These are phyloP conservation scores for Gymnodraco acuticeps DNA, from an alignment of 2,797 vertebrate genomes.

Conservation along the genomic window DNA sequence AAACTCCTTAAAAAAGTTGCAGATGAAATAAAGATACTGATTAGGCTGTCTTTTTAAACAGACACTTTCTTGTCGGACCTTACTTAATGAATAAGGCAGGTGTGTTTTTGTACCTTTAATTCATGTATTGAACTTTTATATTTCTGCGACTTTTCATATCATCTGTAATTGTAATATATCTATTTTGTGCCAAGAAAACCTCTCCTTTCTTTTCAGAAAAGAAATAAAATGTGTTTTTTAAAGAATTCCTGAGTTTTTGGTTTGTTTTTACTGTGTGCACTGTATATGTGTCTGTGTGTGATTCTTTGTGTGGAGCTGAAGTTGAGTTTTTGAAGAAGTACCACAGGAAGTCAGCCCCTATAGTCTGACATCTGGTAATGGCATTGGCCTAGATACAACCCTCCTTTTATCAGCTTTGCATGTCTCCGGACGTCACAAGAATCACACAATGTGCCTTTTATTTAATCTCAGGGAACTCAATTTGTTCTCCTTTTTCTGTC, in stretches of 20 bases:
- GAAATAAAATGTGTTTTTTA: constrained; percentile 71
- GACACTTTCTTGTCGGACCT: constrained; percentile 31
- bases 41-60: constrained; percentile 28
- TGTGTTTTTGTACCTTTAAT: constrained; percentile 52
- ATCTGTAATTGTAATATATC: constrained; percentile 67
- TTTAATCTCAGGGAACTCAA: constrained; percentile 38
- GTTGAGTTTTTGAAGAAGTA: constrained; percentile 41
- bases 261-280: constrained; percentile 15
- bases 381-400: constrained; percentile 74
- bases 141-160: constrained; percentile 49
- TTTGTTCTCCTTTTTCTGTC: constrained; percentile 37
- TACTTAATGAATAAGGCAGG: constrained; percentile 26
- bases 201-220: constrained; percentile 69
- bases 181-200: constrained; percentile 63
- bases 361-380: constrained; percentile 80
- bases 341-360: constrained; percentile 71
- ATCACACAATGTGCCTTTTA: constrained; percentile 56
- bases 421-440: constrained; percentile 27
- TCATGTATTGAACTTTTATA: constrained; percentile 58
- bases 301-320: constrained; percentile 6
- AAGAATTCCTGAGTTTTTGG: constrained; percentile 20
- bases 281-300: constrained; percentile 30
- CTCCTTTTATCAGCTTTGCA: constrained; percentile 37
- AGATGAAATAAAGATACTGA: neutral
- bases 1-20: constrained; percentile 11